phyloP scores from a whole-genome alignment of 2,113 vertebrate species.

The Indicator indicator region DNA sequence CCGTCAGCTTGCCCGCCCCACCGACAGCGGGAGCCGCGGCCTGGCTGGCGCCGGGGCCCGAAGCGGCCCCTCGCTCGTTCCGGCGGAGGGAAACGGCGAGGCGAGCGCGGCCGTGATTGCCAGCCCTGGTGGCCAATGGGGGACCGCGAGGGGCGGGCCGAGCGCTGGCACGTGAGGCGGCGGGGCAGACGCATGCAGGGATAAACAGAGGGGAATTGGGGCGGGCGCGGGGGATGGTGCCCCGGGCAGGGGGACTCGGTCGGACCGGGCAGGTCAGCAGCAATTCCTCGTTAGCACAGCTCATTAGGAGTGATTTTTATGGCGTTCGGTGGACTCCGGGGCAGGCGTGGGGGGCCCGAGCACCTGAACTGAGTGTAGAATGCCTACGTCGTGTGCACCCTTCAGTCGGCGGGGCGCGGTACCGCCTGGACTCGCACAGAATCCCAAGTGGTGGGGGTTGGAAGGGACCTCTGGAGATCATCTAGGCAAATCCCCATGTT shows the following conservation, averaged over 20 bases:
- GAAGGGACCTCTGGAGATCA: too few relatives aligned
- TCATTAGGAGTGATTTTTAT: not conserved
- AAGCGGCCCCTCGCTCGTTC: not conserved
- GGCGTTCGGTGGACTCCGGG: not conserved
- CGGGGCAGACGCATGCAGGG: slow-evolving; percentile 29
- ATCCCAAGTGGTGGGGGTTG: too few relatives aligned
- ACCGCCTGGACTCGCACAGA: not conserved
- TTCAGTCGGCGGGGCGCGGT: not conserved
- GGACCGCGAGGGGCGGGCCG: not conserved
- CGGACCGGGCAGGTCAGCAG: rapidly evolving
- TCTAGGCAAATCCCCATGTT: too few relatives aligned
- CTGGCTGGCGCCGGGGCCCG: not conserved
- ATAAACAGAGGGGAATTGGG: slow-evolving; percentile 37
- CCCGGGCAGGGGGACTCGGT: not conserved
- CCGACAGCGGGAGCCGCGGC: not conserved
- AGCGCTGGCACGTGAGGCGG: not conserved
- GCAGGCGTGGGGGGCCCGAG: not conserved
- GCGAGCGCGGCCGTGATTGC: not conserved
- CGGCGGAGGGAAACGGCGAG: not conserved
- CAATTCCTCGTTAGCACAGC: too few relatives aligned
- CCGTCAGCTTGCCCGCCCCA: not conserved
- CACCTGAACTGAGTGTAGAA: not conserved
- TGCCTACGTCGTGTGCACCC: not conserved
- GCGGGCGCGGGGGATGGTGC: not conserved
- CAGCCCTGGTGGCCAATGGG: not conserved